Base-by-base conservation (phyloP, 2,888 invertebrate genomes). In the Athalia cordata region DNA sequence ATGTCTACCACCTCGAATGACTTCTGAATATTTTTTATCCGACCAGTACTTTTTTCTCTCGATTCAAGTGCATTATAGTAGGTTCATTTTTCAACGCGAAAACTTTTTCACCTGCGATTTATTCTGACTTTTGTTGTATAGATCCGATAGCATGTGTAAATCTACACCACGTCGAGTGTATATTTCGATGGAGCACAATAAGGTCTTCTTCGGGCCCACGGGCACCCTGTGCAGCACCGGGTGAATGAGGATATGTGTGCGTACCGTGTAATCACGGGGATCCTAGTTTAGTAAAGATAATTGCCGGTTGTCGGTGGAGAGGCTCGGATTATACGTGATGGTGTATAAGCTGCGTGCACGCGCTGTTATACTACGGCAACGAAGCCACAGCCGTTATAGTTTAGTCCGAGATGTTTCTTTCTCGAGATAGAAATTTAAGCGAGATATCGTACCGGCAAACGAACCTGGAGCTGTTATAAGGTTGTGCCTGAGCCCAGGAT, bases 251-350 rank as follows among this genome's bases (percentile, higher is more conserved):
- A 29, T 29, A 29, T 29, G 29, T 29, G n/a, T 49, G 75, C 75
- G 81, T 82, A 86, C 83, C 83, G 82, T 86, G 84, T 85, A 88
- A 89, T 89, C 88, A 87, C 81, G 86, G 83, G 84, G 86, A 87
- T 88, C 89, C 88, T 88, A 89, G 89, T 88, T 89, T 86, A 85
- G 86, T 86, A 84, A 86, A 86, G 86, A 87, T 89, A 89, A 89
- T 89, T 88, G 85, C 81, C 74, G 88, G 88, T 87, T 89, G 89
- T 88, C 86, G 82, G 79, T 50, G 7, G 50, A 62, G 62, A 75
- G 75, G 57, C 50, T 50, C 64, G 75, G 75, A 64, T 75, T 75
- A 75, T 75, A 62, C 64, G 61, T 2, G 29, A 29, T 50, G 75
- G 59, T 72, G 59, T 59, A 72, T 72, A 61, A 29, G 62, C 13